phyloP scores from a whole-genome alignment of 2,113 vertebrate genomes.

The Tringa solitaria region DNA sequence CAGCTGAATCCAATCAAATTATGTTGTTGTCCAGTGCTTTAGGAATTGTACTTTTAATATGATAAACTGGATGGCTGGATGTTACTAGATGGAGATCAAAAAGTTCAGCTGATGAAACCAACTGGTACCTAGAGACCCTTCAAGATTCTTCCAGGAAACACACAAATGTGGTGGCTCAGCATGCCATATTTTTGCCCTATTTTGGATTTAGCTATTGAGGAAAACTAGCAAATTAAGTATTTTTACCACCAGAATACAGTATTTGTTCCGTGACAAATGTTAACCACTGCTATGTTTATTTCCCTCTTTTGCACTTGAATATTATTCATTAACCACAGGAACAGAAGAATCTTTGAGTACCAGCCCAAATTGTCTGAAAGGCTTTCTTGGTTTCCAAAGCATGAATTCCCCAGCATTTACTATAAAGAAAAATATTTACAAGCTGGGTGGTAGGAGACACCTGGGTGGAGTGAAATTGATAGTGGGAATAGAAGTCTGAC shows the following conservation, averaged over 20 bases:
- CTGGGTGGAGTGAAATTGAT: neutral
- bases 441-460: neutral
- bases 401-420: neutral
- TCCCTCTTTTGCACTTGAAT: neutral
- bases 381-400: neutral
- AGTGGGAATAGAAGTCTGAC: neutral
- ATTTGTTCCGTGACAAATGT: neutral
- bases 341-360: neutral
- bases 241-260: neutral
- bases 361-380: neutral
- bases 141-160: neutral
- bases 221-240: neutral
- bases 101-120: neutral
- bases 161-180: neutral
- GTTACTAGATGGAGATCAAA: neutral
- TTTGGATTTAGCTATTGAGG: neutral
- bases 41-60: neutral
- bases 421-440: conserved; percentile 7
- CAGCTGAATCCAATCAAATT: neutral
- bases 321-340: neutral
- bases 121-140: neutral
- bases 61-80: neutral
- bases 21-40: neutral
- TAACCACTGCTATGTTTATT: neutral
- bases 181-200: neutral